Evolutionary conservation across 2,888 invertebrate genomes (phyloP), one percentile per base, ranked within the genome.

Genomic region (Andrena minutula): DNA sequence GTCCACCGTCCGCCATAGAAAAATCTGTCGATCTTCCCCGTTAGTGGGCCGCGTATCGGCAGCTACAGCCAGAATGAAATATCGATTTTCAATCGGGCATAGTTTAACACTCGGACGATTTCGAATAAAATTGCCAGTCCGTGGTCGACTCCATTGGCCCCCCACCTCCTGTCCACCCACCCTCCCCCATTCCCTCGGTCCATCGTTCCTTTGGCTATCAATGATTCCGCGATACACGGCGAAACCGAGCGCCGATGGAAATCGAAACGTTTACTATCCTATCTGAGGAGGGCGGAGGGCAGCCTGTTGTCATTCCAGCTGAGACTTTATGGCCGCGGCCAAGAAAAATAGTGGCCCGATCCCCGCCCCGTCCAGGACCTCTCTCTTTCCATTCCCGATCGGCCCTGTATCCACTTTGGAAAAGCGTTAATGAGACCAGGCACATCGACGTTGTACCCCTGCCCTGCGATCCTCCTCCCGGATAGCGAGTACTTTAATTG

Each of bases 61-160:
- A 83, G 10, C 84, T 79, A 74, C 72, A 82, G 72, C 79, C 83
- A 80, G 89, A 91, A 89, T 89, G 88, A 90, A 89, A 89, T 89
- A 91, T 91, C 90, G 90, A 91, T 88, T 90, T 91, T 90, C 90
- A 90, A 91, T 91, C 90, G 84, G 86, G 85, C 88, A 88, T 89
- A 91, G 90, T 89, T 91, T 89, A 90, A 91, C 91, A 90, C 90
- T 88, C 88, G 88, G 88, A 85, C 90, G 91, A 90, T 91, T 90
- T 90, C 87, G 81, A 88, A 90, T 89, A 88, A 89, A 91, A 91
- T 90, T 88, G 88, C 85, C 77, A 76, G 87, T 79, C 86, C 80
- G 85, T 79, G 73, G 86, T 64, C 65, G 56, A 79, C 73, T 80
- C 79, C 77, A 74, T 83, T 58, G 71, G 23, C 30, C 64, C 30